A percentile compares a stretch with the other conserved stretches of the same genome.
phyloP scores from a whole-genome alignment of 2,797 vertebrate species.

The Rhynchotus rufescens region DNA sequence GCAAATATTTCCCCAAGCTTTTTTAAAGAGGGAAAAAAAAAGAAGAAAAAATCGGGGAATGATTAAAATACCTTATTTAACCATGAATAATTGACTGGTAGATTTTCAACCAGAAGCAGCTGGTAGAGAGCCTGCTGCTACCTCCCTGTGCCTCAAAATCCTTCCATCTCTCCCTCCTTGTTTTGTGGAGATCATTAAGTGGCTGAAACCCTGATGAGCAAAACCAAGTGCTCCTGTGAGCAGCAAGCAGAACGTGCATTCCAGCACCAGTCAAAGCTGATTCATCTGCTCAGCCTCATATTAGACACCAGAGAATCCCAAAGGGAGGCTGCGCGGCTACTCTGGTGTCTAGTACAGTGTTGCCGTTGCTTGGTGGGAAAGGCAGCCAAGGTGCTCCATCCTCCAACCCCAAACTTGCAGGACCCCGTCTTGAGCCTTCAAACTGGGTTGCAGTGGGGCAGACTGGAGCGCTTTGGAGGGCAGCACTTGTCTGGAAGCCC shows the following conservation, averaged over 20 bases:
- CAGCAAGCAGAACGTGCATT: neutral
- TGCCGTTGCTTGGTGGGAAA: rapidly evolving
- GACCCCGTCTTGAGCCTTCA: neutral
- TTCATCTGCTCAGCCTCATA: rapidly evolving
- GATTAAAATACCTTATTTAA: neutral
- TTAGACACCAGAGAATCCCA: neutral
- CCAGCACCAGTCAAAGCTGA: rapidly evolving
- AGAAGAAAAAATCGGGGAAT: neutral
- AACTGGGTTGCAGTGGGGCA: neutral
- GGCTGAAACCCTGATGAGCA: rapidly evolving
- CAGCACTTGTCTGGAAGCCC: too few species aligned
- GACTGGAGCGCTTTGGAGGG: neutral
- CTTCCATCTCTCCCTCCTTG: rapidly evolving
- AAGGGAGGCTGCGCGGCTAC: rapidly evolving
- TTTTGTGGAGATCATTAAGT: rapidly evolving
- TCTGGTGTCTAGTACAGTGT: rapidly evolving
- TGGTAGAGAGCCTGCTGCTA: neutral
- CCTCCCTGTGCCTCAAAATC: neutral
- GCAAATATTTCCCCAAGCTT: too few species aligned
- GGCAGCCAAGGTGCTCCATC: rapidly evolving
- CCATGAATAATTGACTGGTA: slow-evolving; percentile 56
- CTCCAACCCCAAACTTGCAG: rapidly evolving
- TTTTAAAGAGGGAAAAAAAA: too few species aligned
- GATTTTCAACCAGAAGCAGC: neutral
- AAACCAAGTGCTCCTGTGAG: neutral